Conservation (phyloP, 2,888 invertebrate genomes). For the Bugulina stolonifera region DNA sequence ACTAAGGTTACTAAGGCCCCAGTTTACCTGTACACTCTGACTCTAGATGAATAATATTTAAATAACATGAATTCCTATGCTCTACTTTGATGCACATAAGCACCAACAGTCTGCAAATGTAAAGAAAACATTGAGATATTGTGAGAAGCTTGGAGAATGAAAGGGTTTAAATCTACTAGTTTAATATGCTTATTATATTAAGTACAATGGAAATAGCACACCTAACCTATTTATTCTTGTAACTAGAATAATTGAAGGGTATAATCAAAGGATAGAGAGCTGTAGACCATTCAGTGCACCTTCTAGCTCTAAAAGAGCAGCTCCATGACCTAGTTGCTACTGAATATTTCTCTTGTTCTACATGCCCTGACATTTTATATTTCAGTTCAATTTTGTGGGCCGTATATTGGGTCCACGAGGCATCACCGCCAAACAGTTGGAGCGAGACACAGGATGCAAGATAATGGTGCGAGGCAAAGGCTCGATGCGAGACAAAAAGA, state of each 20-base stretch:
- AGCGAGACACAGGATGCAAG: slow-evolving; percentile 99
- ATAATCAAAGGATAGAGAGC: not conserved
- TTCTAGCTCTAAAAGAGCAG: too few relatives aligned
- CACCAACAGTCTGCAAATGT: not conserved
- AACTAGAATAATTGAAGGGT: not conserved
- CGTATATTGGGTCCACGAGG: slow-evolving; percentile 98
- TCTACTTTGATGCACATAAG: not conserved
- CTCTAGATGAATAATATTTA: not conserved
- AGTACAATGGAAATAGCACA: not conserved
- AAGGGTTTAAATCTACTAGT: not conserved
- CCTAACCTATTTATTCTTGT: not conserved
- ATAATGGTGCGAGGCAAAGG: slow-evolving; percentile 99
- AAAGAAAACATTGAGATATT: not conserved
- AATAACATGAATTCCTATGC: not conserved
- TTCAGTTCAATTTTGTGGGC: slow-evolving; percentile 99
- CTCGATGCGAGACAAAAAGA: slow-evolving; percentile 98
- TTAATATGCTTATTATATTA: not conserved
- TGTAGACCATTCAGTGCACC: too few relatives aligned
- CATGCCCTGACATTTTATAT: too few relatives aligned
- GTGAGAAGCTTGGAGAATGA: not conserved
- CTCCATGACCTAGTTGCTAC: too few relatives aligned
- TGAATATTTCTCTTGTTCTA: not conserved
- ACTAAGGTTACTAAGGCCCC: not conserved
- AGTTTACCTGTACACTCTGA: not conserved
- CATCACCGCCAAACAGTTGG: slow-evolving; percentile 99